Percentiles rank a stretch among this genome's conserved stretches.
These are phyloP conservation scores for Oxygymnocypris stewartii DNA, from an alignment of 2,113 vertebrate species.

Conservation along the genomic window DNA sequence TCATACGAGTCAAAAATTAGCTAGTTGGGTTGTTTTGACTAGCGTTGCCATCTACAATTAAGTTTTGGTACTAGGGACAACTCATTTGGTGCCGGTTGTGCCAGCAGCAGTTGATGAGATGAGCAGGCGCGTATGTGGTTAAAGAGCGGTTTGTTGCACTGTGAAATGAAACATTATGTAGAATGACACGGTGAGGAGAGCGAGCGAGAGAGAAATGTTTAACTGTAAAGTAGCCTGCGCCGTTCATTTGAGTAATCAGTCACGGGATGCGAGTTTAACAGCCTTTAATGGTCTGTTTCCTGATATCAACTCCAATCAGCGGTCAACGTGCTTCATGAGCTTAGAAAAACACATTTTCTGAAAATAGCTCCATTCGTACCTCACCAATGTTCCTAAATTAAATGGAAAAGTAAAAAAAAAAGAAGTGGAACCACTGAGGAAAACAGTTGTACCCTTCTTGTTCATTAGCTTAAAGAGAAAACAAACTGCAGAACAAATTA, in stretches of 20 bases:
- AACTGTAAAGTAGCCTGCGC: conserved; percentile 29
- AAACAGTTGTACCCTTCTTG: conserved; percentile 44
- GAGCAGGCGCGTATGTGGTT: conserved; percentile 15
- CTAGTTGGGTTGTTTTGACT: neutral
- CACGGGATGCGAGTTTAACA: conserved; percentile 59
- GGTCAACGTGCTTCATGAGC: conserved; percentile 60
- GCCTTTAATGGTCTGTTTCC: conserved; percentile 71
- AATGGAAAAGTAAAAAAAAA: conserved; percentile 44
- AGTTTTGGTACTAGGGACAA: conserved; percentile 11
- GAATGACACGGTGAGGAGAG: neutral
- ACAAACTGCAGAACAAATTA: conserved; percentile 58
- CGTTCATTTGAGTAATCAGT: conserved; percentile 60
- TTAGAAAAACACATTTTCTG: conserved; percentile 63
- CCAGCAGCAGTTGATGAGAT: conserved; percentile 30
- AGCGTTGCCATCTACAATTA: neutral
- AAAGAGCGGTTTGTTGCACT: conserved; percentile 9
- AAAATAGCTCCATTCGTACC: conserved; percentile 46
- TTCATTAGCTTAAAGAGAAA: conserved; percentile 62
- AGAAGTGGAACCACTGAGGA: neutral
- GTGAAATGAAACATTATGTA: conserved; percentile 20
- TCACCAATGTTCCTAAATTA: conserved; percentile 34
- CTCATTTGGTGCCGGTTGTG: conserved; percentile 26
- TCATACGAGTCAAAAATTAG: neutral
- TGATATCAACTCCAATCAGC: conserved; percentile 72
- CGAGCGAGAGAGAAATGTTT: conserved; percentile 44